phyloP scores from a whole-genome alignment of 2,888 invertebrate species.

The Yponomeuta evonymella region DNA sequence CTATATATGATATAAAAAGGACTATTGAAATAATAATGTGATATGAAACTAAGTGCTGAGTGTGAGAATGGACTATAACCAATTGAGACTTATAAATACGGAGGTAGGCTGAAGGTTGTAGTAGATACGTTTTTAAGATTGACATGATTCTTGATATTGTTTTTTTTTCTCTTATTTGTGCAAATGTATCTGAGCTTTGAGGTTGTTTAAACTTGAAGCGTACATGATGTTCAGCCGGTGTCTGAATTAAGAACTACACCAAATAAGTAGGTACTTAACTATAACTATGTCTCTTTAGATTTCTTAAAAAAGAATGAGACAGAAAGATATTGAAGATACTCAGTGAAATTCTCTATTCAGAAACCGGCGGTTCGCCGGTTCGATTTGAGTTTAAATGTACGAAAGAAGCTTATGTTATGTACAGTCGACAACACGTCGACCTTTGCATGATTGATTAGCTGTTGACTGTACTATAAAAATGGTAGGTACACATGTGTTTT shows the following conservation, averaged over 20 bases:
- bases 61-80: slow-evolving; percentile 11
- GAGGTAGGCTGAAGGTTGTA: not conserved
- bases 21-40: slow-evolving; percentile 11
- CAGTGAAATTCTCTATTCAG: too few species aligned
- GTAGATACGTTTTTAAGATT: slow-evolving; percentile 1
- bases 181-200: not conserved
- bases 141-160: slow-evolving; percentile 4
- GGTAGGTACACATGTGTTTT: not conserved
- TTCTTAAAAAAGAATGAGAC: too few species aligned
- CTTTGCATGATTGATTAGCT: too few species aligned
- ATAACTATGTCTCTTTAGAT: too few species aligned
- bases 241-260: too few species aligned
- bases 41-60: slow-evolving; percentile 12
- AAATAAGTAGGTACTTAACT: too few species aligned
- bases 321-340: too few species aligned
- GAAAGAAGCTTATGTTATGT: not conserved
- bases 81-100: slow-evolving; percentile 11
- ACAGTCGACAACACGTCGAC: not conserved
- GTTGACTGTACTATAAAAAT: not conserved
- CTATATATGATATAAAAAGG: slow-evolving; percentile 1
- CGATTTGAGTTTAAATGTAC: not conserved
- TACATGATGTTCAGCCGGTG: too few species aligned
- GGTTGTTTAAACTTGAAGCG: not conserved
- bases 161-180: slow-evolving; percentile 4
- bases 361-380: not conserved